phyloP scores from a whole-genome alignment of 2,797 vertebrate genomes.

The Pseudochromis fuscus region DNA sequence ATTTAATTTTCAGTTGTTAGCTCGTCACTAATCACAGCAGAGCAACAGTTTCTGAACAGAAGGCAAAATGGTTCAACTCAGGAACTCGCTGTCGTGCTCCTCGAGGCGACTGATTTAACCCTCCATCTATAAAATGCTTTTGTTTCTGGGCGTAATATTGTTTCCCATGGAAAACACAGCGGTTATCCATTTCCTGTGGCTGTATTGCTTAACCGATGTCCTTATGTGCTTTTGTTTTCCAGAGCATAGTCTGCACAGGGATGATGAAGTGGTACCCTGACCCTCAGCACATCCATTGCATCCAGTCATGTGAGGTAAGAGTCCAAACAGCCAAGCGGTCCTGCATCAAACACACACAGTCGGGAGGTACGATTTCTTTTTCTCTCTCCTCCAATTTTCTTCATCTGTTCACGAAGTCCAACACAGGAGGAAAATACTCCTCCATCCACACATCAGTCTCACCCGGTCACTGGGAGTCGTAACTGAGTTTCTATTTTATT shows the following conservation, averaged over 20 bases:
- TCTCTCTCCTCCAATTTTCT: background rate
- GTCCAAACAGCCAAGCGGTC: conserved; percentile 16
- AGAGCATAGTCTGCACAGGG: conserved; percentile 95
- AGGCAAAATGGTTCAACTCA: background rate
- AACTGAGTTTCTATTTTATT: conserved; percentile 43
- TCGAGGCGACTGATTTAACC: background rate
- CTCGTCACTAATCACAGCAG: background rate
- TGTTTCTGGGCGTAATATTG: background rate
- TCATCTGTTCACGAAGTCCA: conserved; percentile 6
- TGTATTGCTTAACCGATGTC: conserved; percentile 23
- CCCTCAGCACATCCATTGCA: conserved; percentile 90
- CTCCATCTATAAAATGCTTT: conserved; percentile 13
- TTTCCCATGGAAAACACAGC: conserved; percentile 24
- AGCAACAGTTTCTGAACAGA: background rate
- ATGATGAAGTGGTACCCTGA: conserved; percentile 92
- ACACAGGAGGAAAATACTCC: conserved; percentile 8
- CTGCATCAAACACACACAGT: conserved; percentile 16
- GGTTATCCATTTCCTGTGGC: conserved; percentile 43
- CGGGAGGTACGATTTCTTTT: conserved; percentile 19
- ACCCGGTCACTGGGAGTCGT: conserved; percentile 9
- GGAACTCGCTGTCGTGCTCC: background rate
- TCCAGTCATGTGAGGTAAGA: conserved; percentile 97
- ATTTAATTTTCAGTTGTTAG: background rate
- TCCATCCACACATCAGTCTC: conserved; percentile 31
- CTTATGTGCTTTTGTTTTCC: conserved; percentile 45